A percentile compares a stretch with the other conserved stretches of the same genome.
Conservation (phyloP, 2,888 invertebrate species). For the Lucinisca nassula region DNA sequence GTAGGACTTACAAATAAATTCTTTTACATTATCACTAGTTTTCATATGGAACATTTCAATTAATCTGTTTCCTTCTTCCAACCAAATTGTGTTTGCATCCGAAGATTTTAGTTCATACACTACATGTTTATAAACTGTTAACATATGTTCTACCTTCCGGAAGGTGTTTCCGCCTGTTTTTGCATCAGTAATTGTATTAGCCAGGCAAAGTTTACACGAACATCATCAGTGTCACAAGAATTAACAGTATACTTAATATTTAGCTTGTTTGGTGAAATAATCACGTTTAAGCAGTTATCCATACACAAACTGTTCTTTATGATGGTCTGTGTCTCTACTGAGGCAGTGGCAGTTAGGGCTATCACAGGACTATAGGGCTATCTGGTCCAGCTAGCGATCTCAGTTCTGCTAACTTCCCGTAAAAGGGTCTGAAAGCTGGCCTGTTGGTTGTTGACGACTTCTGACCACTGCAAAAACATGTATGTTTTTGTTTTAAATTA, state of each 20-base stretch:
- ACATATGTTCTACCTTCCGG: constrained; percentile 28
- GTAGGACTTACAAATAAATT: constrained; percentile 37
- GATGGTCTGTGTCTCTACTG: constrained; percentile 25
- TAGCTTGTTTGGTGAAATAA: constrained; percentile 19
- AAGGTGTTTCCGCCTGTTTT: constrained; percentile 6
- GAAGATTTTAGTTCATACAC: neutral
- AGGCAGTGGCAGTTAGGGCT: constrained; percentile 52
- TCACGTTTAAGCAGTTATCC: neutral
- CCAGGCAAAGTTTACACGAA: constrained; percentile 35
- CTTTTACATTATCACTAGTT: constrained; percentile 49
- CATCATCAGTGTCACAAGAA: constrained; percentile 4
- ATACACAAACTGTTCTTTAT: constrained; percentile 16
- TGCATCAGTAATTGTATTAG: constrained; percentile 17
- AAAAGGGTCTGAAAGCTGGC: constrained; percentile 10
- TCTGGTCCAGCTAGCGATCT: constrained; percentile 23
- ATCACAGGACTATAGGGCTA: constrained; percentile 14
- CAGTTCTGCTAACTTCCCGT: constrained; percentile 18
- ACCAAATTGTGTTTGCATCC: neutral
- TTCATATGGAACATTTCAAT: constrained; percentile 50
- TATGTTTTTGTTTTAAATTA: no score
- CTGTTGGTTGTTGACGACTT: neutral
- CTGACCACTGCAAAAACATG: constrained; percentile 13
- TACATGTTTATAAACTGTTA: constrained; percentile 21
- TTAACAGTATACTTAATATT: constrained; percentile 37
- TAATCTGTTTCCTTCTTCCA: constrained; percentile 38